Evolutionary conservation across 2,888 invertebrate species (phyloP), one percentile per base, ranked within the genome.

Genomic region (Andrena praecox): DNA sequence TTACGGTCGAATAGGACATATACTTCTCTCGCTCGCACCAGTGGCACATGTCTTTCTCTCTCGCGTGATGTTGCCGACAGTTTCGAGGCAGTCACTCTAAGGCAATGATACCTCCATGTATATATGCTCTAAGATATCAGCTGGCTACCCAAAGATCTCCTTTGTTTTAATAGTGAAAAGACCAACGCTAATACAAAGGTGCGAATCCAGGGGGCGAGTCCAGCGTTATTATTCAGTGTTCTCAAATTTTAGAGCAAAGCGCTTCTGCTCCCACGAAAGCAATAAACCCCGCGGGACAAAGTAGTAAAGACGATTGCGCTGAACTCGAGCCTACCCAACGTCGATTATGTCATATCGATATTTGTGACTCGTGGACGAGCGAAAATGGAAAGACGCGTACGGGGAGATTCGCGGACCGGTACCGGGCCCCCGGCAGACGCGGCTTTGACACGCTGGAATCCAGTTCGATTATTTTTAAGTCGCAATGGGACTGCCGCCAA

Each of bases 381-480:
- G 16, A 72, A 72, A 54, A 50, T 48, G 70, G 20, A 60, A 31
- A 7, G 33, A 16, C 33, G 48, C 3, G n/a, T 27, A 62, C 2
- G 5, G 20, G 35, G 69, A 42, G 69, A 42, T 16, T n/a, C 20
- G 29, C 12, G 71, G 72, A 59, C 59, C 27, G 66, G 64, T 66
- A 35, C 27, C 16, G n/a, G 10, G 12, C 7, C 31, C 33, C 31
- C 16, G n/a, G 29, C 54, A 68, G 73, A 68, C 42, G 56, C 71
- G 72, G 69, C 70, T 75, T 87, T 85, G 85, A 88, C 85, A 81
- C 75, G 83, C 76, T 80, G 88, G 89, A 89, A 89, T 89, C 85
- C 87, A 88, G 87, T 88, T 88, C 86, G 84, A 89, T 89, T 88
- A 89, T 88, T 89, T 89, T 87, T 79, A 63, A 82, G 83, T 80